Conservation (phyloP, 2,888 invertebrate genomes). For the Phaonia tiefii region DNA sequence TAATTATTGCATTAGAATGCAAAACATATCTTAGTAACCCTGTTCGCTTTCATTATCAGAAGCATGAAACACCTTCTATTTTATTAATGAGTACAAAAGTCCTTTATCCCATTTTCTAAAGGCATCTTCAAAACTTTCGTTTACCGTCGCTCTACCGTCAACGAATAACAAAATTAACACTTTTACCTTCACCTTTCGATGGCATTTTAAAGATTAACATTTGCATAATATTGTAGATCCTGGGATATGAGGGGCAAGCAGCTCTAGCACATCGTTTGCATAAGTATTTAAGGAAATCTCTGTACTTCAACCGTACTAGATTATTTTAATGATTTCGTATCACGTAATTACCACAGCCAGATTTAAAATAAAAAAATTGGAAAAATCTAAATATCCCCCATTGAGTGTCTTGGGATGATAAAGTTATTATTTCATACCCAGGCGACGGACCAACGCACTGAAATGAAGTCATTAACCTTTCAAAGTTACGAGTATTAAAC, state of each 20-base stretch:
- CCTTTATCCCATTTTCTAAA: conserved; percentile 2
- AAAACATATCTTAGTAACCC: not conserved
- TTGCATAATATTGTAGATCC: conserved; percentile 25
- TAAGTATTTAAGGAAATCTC: conserved; percentile 27
- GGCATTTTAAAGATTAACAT: conserved; percentile 17
- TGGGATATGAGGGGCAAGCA: not conserved
- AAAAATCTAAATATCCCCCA: not conserved
- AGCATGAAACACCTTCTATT: not conserved
- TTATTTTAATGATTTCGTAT: conserved; percentile 35
- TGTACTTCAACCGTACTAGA: not conserved
- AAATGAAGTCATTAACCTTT: conserved; percentile 38
- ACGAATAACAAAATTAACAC: not conserved
- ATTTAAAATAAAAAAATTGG: too few species aligned
- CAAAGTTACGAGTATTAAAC: conserved; percentile 40
- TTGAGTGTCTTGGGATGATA: conserved; percentile 16
- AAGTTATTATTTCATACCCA: not conserved
- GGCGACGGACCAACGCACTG: not conserved
- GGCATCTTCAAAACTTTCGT: not conserved
- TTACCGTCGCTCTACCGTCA: not conserved
- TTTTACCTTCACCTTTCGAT: conserved; percentile 5
- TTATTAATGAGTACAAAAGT: not conserved
- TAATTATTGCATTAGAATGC: too few species aligned
- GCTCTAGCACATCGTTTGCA: conserved; percentile 18
- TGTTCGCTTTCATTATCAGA: not conserved
- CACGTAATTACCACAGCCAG: conserved; percentile 19